These are phyloP conservation scores for Euclidia mi DNA, from an alignment of 2,888 invertebrate genomes.

Conservation along the genomic window DNA sequence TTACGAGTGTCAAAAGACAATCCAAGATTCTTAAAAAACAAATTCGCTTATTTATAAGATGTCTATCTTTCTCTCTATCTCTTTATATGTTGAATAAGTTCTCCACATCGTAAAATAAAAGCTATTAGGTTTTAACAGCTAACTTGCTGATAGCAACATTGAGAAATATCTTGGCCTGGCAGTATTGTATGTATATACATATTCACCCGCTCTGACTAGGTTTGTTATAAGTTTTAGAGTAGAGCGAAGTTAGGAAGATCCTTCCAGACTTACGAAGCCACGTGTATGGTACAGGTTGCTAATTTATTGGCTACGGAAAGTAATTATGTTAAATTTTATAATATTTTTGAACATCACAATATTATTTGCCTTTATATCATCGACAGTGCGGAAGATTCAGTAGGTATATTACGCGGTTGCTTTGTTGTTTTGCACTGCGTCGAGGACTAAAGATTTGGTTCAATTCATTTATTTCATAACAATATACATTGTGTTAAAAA, in stretches of 20 bases:
- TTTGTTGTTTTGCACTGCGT: too few relatives aligned
- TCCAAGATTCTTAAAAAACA: background rate
- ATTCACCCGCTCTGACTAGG: slow-evolving; percentile 22
- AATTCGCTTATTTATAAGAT: slow-evolving; percentile 18
- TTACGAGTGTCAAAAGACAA: slow-evolving; percentile 16
- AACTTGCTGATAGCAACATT: slow-evolving; percentile 33
- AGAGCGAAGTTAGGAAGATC: background rate
- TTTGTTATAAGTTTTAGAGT: slow-evolving; percentile 18
- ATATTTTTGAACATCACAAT: too few relatives aligned
- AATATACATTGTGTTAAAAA: too few relatives aligned
- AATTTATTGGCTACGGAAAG: too few relatives aligned
- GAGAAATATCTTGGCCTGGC: too few relatives aligned
- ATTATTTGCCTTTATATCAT: too few relatives aligned
- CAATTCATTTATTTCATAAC: too few relatives aligned
- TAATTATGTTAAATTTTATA: too few relatives aligned
- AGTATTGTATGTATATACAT: too few relatives aligned
- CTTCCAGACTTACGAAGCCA: background rate
- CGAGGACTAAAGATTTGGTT: too few relatives aligned
- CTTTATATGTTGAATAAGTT: slow-evolving; percentile 18
- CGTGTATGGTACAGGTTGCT: background rate
- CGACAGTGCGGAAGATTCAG: too few relatives aligned
- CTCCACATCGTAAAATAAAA: slow-evolving; percentile 38
- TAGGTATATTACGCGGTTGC: too few relatives aligned
- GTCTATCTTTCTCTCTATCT: slow-evolving; percentile 27
- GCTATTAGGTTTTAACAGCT: slow-evolving; percentile 6